These are phyloP conservation scores for Diachrysia chrysitis DNA, from an alignment of 2,888 invertebrate genomes.

Conservation along the genomic window DNA sequence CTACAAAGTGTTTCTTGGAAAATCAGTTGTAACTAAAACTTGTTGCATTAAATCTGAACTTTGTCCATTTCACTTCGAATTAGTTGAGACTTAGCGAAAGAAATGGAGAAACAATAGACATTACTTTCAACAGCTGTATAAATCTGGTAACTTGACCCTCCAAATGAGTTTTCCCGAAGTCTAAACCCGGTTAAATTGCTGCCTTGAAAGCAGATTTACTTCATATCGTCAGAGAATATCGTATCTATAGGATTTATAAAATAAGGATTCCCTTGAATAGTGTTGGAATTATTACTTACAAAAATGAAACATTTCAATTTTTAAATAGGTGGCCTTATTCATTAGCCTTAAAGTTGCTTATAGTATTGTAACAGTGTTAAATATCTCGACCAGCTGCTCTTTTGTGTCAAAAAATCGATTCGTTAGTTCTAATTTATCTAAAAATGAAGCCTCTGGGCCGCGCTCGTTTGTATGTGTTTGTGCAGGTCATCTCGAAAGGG, in stretches of 20 bases:
- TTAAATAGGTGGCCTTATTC: constrained; percentile 4
- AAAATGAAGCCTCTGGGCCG: constrained; percentile 30
- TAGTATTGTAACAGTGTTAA: constrained; percentile 13
- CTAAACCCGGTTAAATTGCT: constrained; percentile 22
- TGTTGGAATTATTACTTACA: constrained; percentile 4
- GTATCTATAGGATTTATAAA: constrained; percentile 14
- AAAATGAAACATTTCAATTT: background rate
- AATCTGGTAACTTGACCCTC: constrained; percentile 23
- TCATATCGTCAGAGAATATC: background rate
- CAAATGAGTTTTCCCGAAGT: constrained; percentile 24
- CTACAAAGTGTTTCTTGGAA: background rate
- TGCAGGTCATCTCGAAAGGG: constrained; percentile 33
- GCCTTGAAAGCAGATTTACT: constrained; percentile 12
- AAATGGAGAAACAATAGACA: constrained; percentile 14
- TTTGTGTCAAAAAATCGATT: constrained; percentile 34
- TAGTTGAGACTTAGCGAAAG: constrained; percentile 15
- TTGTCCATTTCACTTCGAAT: constrained; percentile 11
- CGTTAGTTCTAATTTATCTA: constrained; percentile 38
- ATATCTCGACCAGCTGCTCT: constrained; percentile 13
- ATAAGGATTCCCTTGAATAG: constrained; percentile 17
- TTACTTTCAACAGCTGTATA: constrained; percentile 18
- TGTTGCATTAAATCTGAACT: constrained; percentile 15
- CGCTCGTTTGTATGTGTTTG: constrained; percentile 19
- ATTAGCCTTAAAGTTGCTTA: background rate
- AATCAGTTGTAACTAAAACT: constrained; percentile 2